A percentile compares a stretch with the other conserved stretches of the same genome.
Conservation (phyloP, 2,888 invertebrate species). For the Calephelis perditalis region DNA sequence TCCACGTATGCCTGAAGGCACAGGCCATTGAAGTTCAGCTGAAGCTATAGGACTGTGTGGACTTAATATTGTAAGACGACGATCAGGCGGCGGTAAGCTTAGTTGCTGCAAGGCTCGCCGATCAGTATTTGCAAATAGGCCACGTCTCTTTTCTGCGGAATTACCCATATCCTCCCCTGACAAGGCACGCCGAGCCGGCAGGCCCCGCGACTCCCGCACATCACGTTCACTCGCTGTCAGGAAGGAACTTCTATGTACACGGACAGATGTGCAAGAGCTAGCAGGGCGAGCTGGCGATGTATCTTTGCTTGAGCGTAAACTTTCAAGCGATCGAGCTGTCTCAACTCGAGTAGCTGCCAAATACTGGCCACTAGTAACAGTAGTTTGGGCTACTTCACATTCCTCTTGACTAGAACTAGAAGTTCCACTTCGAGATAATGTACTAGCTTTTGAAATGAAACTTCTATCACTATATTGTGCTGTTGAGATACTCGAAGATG, state of each 20-base stretch:
- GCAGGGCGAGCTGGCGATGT: conserved; percentile 75
- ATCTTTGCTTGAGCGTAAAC: conserved; percentile 79
- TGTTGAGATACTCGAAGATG: conserved; percentile 61
- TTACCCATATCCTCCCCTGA: conserved; percentile 80
- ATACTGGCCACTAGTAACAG: conserved; percentile 71
- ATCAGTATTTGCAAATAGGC: conserved; percentile 82
- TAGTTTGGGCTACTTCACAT: conserved; percentile 75
- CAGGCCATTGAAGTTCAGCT: conserved; percentile 81
- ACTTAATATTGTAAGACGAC: conserved; percentile 86
- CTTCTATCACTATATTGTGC: conserved; percentile 69
- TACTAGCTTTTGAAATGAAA: conserved; percentile 73
- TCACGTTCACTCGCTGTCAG: conserved; percentile 82
- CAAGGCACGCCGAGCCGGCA: conserved; percentile 80
- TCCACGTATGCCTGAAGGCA: conserved; percentile 77
- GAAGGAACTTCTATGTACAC: conserved; percentile 79
- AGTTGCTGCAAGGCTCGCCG: conserved; percentile 82
- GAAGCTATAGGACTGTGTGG: conserved; percentile 85
- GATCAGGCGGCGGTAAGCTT: conserved; percentile 83
- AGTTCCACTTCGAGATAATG: conserved; percentile 76
- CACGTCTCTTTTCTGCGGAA: conserved; percentile 82
- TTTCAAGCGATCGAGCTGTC: conserved; percentile 84
- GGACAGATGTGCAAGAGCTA: conserved; percentile 67
- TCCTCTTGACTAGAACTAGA: conserved; percentile 86
- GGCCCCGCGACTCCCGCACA: conserved; percentile 80
- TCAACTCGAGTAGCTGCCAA: conserved; percentile 76